A percentile compares a stretch with the other conserved stretches of the same genome.
These are phyloP conservation scores for Acronicta alni DNA, from an alignment of 2,888 invertebrate genomes.

Conservation along the genomic window DNA sequence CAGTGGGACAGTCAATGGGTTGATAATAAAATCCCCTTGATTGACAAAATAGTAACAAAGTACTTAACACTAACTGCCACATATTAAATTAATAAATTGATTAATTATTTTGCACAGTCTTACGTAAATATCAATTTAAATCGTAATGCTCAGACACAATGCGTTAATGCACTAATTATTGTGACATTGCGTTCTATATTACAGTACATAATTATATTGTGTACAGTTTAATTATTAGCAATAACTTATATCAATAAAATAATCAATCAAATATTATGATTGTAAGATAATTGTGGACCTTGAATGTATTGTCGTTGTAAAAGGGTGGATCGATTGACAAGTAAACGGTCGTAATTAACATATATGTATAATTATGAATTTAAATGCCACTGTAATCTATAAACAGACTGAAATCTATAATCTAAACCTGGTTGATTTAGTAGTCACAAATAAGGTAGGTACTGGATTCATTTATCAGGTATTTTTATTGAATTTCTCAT, in stretches of 20 bases:
- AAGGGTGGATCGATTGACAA: slow-evolving; percentile 37
- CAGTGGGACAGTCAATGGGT: no score
- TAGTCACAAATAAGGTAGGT: no score
- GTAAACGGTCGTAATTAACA: slow-evolving; percentile 19
- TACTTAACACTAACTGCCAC: slow-evolving; percentile 12
- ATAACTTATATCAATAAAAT: slow-evolving; percentile 47
- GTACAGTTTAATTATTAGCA: slow-evolving; percentile 37
- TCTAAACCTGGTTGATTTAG: no score
- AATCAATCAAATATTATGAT: slow-evolving; percentile 47
- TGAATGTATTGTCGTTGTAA: slow-evolving; percentile 39
- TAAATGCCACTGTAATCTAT: background rate
- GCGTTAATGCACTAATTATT: slow-evolving; percentile 39
- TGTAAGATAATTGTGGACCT: slow-evolving; percentile 38
- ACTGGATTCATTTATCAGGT: no score
- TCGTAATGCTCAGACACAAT: slow-evolving; percentile 44
- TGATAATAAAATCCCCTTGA: no score
- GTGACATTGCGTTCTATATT: slow-evolving; percentile 22
- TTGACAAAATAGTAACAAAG: slow-evolving; percentile 12
- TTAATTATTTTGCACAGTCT: slow-evolving; percentile 32
- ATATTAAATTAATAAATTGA: slow-evolving; percentile 3
- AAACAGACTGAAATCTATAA: background rate
- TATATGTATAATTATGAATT: slow-evolving; percentile 10
- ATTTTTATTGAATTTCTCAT: no score
- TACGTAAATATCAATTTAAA: slow-evolving; percentile 46
- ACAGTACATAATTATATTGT: slow-evolving; percentile 3